Conservation (phyloP, 2,797 vertebrate genomes). For the Gallinago solitaria region DNA sequence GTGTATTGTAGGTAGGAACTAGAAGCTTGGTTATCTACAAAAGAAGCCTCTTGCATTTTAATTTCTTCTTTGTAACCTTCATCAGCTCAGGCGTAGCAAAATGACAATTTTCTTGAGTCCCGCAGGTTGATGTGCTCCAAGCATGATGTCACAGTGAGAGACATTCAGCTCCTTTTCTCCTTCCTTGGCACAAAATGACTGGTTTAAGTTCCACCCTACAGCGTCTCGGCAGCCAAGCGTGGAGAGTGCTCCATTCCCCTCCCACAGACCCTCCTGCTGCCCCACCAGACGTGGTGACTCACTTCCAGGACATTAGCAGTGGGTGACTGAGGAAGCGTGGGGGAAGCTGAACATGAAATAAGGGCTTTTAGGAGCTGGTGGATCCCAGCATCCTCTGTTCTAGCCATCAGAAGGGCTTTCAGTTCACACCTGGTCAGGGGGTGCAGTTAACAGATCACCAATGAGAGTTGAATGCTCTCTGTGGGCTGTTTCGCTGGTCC, state of each 20-base stretch:
- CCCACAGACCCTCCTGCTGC: neutral
- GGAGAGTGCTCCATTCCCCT: accelerated
- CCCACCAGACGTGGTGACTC: neutral
- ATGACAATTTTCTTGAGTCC: neutral
- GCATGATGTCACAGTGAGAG: neutral
- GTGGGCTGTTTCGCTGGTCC: neutral
- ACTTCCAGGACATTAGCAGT: neutral
- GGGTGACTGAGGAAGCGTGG: neutral
- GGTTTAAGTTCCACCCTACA: neutral
- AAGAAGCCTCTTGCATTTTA: neutral
- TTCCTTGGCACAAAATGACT: neutral
- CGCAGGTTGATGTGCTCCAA: neutral
- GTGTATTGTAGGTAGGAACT: neutral
- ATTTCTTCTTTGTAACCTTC: neutral
- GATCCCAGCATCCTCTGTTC: neutral
- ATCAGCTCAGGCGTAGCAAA: neutral
- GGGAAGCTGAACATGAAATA: neutral
- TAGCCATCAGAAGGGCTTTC: neutral
- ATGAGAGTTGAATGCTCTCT: neutral
- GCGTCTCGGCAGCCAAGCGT: neutral
- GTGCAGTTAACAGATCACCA: accelerated
- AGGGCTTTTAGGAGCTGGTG: neutral
- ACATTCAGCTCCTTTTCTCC: neutral
- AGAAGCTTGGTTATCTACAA: neutral
- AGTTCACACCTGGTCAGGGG: accelerated